Conservation (phyloP, 1,140 invertebrate genomes). For the Drosophila murphyi region DNA sequence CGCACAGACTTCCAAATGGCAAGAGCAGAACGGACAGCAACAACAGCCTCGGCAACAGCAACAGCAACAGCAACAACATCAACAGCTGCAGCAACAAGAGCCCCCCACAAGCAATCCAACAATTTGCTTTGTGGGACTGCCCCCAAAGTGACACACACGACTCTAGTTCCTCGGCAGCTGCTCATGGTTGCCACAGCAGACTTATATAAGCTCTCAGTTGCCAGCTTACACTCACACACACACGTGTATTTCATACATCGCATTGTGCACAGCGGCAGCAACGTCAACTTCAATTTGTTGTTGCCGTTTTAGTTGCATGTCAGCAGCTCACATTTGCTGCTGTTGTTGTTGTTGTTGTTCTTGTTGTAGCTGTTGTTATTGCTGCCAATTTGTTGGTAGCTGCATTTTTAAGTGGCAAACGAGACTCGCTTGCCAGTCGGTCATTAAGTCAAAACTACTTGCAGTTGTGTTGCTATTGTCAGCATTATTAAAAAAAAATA, state of each 20-base stretch:
- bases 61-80: background rate
- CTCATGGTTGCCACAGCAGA: conserved; percentile 12
- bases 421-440: conserved; percentile 61
- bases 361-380: conserved; percentile 25
- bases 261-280: conserved; percentile 49
- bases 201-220: conserved; percentile 22
- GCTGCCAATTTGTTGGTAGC: conserved; percentile 66
- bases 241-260: conserved; percentile 58
- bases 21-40: conserved; percentile 15
- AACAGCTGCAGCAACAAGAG: conserved; percentile 19
- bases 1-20: conserved; percentile 26
- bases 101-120: conserved; percentile 4
- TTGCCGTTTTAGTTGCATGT: conserved; percentile 27
- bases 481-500: background rate
- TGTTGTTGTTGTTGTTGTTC: background rate
- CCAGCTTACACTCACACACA: conserved; percentile 36
- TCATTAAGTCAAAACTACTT: conserved; percentile 51
- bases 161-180: conserved; percentile 8
- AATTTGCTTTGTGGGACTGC: conserved; percentile 25
- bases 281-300: conserved; percentile 63
- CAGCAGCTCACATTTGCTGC: conserved; percentile 15
- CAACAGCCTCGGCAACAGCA: conserved; percentile 1
- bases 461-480: conserved; percentile 21
- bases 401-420: conserved; percentile 72
- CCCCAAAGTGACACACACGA: conserved; percentile 23